phyloP scores from a whole-genome alignment of 2,888 invertebrate genomes.

The Epinotia demarniana region DNA sequence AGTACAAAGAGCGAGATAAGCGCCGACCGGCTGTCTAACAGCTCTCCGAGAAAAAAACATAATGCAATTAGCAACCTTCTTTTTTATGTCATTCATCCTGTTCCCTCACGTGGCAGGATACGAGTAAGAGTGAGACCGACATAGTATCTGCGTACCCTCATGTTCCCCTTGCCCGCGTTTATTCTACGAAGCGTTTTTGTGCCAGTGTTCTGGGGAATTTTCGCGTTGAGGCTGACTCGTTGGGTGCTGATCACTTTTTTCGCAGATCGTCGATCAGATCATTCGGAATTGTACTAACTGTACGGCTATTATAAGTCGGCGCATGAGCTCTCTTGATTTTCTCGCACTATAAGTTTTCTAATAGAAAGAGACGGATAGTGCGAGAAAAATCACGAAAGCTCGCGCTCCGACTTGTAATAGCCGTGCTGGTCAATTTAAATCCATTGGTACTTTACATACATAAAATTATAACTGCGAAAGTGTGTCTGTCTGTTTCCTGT shows the following conservation, averaged over 20 bases:
- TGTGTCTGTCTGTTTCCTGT: too few relatives aligned
- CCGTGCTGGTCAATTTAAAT: too few relatives aligned
- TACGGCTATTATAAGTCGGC: too few relatives aligned
- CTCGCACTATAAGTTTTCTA: too few relatives aligned
- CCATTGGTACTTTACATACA: too few relatives aligned
- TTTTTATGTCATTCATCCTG: slow-evolving; percentile 52
- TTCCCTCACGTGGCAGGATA: slow-evolving; percentile 43
- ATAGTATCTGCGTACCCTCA: slow-evolving; percentile 61
- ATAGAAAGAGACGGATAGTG: too few relatives aligned
- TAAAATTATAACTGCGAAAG: too few relatives aligned
- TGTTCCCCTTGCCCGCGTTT: slow-evolving; percentile 55
- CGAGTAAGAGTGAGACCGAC: slow-evolving; percentile 52
- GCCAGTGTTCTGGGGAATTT: slow-evolving; percentile 53
- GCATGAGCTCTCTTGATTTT: too few relatives aligned
- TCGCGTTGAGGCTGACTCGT: slow-evolving; percentile 46
- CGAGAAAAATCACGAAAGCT: too few relatives aligned
- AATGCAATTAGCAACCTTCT: slow-evolving; percentile 62
- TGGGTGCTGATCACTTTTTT: slow-evolving; percentile 34
- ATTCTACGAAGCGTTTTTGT: slow-evolving; percentile 60
- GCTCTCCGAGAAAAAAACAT: slow-evolving; percentile 53
- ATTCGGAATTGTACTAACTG: too few relatives aligned
- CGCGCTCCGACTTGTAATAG: too few relatives aligned
- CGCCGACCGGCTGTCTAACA: neutral
- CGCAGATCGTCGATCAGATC: too few relatives aligned
- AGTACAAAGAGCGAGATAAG: neutral